A percentile compares a stretch with the other conserved stretches of the same genome.
These are phyloP conservation scores for Cossypha caffra DNA, from an alignment of 2,797 vertebrate species.

Conservation along the genomic window DNA sequence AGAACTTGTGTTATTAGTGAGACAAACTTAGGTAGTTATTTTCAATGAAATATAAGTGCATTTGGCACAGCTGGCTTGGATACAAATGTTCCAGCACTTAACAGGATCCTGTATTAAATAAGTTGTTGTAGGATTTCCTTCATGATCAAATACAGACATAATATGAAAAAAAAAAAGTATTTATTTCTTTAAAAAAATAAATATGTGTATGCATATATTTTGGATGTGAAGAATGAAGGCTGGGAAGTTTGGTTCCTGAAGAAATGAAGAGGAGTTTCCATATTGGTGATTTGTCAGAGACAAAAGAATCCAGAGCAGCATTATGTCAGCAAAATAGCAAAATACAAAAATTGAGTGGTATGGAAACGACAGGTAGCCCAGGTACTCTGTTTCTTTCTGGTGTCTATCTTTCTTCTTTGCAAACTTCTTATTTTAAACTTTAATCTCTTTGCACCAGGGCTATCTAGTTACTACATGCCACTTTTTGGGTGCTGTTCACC, in stretches of 20 bases:
- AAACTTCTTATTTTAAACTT: neutral
- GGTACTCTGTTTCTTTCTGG: neutral
- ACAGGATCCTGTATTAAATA: neutral
- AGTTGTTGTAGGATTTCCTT: neutral
- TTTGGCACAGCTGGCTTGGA: neutral
- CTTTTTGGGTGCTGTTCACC: neutral
- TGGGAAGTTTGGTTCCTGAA: neutral
- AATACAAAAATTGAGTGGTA: neutral
- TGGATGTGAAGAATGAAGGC: neutral
- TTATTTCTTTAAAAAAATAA: neutral
- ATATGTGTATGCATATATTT: neutral
- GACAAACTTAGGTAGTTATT: neutral
- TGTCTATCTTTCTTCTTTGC: neutral
- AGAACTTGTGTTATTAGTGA: neutral
- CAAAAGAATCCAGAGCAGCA: neutral
- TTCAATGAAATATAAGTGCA: neutral
- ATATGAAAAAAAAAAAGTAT: neutral
- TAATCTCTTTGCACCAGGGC: neutral
- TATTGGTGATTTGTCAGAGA: neutral
- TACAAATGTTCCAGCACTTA: neutral
- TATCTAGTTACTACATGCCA: neutral
- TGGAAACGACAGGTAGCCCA: neutral
- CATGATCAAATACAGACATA: neutral
- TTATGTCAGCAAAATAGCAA: neutral
- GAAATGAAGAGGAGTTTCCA: neutral